These are phyloP conservation scores for Cyclopterus lumpus DNA, from an alignment of 2,797 vertebrate species.

Conservation along the genomic window DNA sequence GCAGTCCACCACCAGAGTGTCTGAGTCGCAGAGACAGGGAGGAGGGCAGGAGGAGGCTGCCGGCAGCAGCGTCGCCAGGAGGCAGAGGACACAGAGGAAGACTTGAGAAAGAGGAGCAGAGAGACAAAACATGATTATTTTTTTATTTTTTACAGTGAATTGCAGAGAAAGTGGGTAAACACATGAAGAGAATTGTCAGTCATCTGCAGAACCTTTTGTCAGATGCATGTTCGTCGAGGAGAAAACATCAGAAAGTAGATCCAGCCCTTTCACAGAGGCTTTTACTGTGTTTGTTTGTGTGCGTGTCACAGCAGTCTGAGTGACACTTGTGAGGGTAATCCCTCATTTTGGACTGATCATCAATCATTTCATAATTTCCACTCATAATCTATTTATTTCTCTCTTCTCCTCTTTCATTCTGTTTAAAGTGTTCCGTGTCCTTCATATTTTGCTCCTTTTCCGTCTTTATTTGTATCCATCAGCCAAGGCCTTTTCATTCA, in stretches of 20 bases:
- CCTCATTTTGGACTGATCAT: slow-evolving; percentile 34
- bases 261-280: neutral
- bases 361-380: slow-evolving; percentile 36
- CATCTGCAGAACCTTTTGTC: neutral
- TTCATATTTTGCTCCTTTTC: neutral
- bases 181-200: neutral
- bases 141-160: slow-evolving; percentile 14
- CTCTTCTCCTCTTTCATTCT: slow-evolving; percentile 3
- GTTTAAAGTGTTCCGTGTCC: neutral
- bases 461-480: slow-evolving; percentile 4
- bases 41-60: slow-evolving; percentile 88
- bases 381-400: slow-evolving; percentile 43
- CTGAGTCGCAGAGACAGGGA: slow-evolving; percentile 87
- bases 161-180: neutral
- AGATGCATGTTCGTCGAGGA: neutral
- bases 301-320: neutral
- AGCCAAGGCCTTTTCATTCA: slow-evolving; percentile 11
- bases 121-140: neutral
- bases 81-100: slow-evolving; percentile 87
- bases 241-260: neutral
- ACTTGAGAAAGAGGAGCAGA: slow-evolving; percentile 73
- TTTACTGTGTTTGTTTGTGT: slow-evolving; percentile 15
- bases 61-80: slow-evolving; percentile 79
- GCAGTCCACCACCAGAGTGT: slow-evolving; percentile 90
- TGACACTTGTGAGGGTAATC: slow-evolving; percentile 42